Conservation (phyloP, 2,888 invertebrate genomes). For the Ethmia dodecea region DNA sequence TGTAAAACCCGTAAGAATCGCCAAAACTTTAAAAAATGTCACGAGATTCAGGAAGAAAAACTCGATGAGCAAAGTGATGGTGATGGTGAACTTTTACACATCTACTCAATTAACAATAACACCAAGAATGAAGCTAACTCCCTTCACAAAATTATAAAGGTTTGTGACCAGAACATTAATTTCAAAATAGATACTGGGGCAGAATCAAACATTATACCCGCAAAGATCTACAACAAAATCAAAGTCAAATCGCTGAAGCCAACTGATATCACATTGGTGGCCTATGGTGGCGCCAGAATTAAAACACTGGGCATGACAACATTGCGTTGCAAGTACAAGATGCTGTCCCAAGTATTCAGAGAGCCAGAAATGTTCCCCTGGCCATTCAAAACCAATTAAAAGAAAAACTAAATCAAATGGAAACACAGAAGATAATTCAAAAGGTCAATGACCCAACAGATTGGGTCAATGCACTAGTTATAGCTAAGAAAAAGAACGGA, state of each 20-base stretch:
- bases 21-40: neutral
- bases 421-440: conserved; percentile 5
- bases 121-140: neutral
- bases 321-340: neutral
- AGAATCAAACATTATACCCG: neutral
- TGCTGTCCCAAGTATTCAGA: neutral
- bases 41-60: neutral
- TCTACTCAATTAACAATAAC: neutral
- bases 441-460: conserved; percentile 13
- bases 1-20: neutral
- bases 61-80: neutral
- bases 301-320: neutral
- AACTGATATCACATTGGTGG: neutral
- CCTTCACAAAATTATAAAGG: neutral
- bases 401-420: conserved; percentile 6
- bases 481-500: conserved; percentile 10
- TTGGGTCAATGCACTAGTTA: conserved; percentile 12
- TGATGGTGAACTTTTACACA: neutral
- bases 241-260: neutral
- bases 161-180: neutral
- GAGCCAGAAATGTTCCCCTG: conserved; percentile 6
- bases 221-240: neutral
- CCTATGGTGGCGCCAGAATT: neutral
- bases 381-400: conserved; percentile 3
- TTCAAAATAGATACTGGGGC: conserved; percentile 1